Evolutionary conservation across 2,888 invertebrate genomes (phyloP).

Genomic region (Lithodes maja): DNA sequence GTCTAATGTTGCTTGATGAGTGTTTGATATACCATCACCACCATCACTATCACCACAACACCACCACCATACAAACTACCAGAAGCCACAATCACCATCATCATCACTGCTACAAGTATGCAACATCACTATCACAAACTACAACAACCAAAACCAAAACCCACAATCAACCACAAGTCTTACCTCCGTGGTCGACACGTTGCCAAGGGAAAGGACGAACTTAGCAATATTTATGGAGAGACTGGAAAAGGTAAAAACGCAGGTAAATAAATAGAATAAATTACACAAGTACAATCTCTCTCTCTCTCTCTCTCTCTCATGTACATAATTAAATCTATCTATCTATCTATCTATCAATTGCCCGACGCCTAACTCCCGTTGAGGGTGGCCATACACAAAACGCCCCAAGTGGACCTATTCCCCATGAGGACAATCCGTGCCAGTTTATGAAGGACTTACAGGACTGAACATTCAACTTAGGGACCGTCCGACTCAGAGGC

Average conservation of each 20-base stretch:
- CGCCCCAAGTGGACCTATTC: no score
- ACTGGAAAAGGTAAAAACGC: not conserved
- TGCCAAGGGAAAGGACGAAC: not conserved
- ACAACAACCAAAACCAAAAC: not conserved
- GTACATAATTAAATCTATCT: no score
- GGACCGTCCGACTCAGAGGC: no score
- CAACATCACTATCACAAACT: not conserved
- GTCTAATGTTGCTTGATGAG: no score
- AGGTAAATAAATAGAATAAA: not conserved
- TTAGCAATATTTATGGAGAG: constrained; percentile 26
- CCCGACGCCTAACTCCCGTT: no score
- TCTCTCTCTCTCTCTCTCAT: no score
- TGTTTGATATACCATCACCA: not conserved
- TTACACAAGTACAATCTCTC: no score
- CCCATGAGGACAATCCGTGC: no score
- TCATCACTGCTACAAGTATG: not conserved
- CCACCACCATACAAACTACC: not conserved
- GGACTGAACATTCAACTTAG: no score
- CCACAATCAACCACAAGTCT: not conserved
- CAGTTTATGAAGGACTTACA: no score
- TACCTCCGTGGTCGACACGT: constrained; percentile 9
- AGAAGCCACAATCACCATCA: not conserved
- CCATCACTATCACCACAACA: not conserved
- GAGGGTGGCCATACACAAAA: no score
- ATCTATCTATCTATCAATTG: no score